phyloP scores from a whole-genome alignment of 2,113 vertebrate species.

The Narcine bancroftii region DNA sequence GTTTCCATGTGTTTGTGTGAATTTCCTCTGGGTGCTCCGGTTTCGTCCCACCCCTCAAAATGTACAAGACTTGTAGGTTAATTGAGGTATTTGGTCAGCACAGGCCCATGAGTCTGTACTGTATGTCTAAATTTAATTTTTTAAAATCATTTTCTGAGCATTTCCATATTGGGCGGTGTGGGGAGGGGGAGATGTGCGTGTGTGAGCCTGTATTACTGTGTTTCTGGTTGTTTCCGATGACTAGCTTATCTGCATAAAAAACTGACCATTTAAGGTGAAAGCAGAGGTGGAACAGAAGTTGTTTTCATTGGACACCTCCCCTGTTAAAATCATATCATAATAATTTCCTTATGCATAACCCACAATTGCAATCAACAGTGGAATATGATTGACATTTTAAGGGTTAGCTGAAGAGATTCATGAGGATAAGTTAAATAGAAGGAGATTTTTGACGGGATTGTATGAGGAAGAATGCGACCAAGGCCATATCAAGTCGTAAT shows the following conservation, averaged over 20 bases:
- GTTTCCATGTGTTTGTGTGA: no score
- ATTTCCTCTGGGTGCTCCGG: no score
- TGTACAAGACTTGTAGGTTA: no score
- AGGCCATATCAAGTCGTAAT: background rate
- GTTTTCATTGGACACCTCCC: background rate
- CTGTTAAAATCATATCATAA: background rate
- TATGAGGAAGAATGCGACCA: background rate
- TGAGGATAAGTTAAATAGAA: background rate
- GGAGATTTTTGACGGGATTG: background rate
- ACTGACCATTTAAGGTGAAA: background rate
- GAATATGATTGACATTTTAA: background rate
- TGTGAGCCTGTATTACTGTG: background rate
- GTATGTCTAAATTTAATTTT: no score
- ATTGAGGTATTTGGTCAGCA: no score
- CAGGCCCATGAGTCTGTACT: no score
- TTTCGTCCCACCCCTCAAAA: no score
- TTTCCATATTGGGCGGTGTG: no score
- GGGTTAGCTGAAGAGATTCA: background rate
- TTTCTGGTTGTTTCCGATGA: background rate
- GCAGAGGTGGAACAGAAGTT: background rate
- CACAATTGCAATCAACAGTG: background rate
- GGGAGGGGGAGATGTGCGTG: no score
- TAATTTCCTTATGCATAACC: background rate
- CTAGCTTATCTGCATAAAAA: no score
- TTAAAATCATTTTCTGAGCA: no score